phyloP scores from a whole-genome alignment of 23 tunicate species.

The Trididemnum clinides region DNA sequence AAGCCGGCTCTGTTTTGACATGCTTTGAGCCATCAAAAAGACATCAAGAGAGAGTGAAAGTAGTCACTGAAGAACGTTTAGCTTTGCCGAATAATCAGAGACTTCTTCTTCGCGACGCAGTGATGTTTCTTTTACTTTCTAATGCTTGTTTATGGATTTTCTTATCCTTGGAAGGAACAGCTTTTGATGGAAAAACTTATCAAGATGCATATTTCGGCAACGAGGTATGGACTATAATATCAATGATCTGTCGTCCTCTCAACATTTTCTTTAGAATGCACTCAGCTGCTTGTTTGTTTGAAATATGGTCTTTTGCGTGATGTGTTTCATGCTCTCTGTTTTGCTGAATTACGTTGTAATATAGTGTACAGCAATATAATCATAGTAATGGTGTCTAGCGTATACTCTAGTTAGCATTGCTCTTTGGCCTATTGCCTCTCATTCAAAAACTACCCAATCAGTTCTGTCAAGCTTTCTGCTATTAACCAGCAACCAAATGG shows the following conservation, averaged over 20 bases:
- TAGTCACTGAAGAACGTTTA: slow-evolving; percentile 38
- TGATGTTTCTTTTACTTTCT: slow-evolving; percentile 61
- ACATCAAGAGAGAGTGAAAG: too few relatives aligned
- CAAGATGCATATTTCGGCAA: slow-evolving; percentile 44
- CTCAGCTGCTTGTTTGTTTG: slow-evolving; percentile 91
- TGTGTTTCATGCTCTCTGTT: background rate
- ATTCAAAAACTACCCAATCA: too few relatives aligned
- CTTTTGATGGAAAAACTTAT: slow-evolving; percentile 53
- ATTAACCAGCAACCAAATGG: too few relatives aligned
- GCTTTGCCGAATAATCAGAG: slow-evolving; percentile 43
- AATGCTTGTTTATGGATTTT: slow-evolving; percentile 90
- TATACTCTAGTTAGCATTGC: too few relatives aligned
- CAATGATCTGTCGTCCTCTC: slow-evolving; percentile 81
- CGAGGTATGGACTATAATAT: slow-evolving; percentile 62
- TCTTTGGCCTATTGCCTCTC: too few relatives aligned
- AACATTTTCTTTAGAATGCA: slow-evolving; percentile 94
- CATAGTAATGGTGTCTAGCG: too few relatives aligned
- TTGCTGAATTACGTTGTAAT: too few relatives aligned
- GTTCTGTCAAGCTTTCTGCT: too few relatives aligned
- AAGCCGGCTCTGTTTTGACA: too few relatives aligned
- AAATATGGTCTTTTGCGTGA: slow-evolving; percentile 89
- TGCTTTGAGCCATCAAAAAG: too few relatives aligned
- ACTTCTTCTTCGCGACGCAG: slow-evolving; percentile 49
- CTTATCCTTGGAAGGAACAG: slow-evolving; percentile 78
- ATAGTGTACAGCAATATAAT: too few relatives aligned